Evolutionary conservation across 2,797 vertebrate genomes (phyloP), one percentile per base, ranked within the genome.

Genomic region (Smutsia gigantea): DNA sequence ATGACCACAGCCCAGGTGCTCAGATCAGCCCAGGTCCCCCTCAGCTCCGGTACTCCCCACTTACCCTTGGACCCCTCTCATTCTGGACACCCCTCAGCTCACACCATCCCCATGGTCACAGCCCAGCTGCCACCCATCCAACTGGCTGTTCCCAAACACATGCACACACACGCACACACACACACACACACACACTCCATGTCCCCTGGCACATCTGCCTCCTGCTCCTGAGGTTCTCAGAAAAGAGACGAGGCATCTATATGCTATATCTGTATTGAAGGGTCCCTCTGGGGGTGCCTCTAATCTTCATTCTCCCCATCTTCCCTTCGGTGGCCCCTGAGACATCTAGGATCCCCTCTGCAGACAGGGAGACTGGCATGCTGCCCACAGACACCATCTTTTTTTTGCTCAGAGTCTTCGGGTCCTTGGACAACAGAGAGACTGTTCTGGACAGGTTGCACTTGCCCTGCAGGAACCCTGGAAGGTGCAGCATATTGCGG

Each of bases 351-450:
- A 39, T 0, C 0, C 17, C 42, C 29, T 90, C 86, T 1, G 0
- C 0, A 14, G 10, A 29, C 12, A 8, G 0, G 7, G 66, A 13
- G 19, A 27, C 0, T 1, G 12, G 37, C 7, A 34, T 2, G 37
- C 77, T 93, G 82, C 64, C 55, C 1, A 0, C 0, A 0, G 95
- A 81, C 0, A 10, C 4, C 9, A 17, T 34, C 78, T 19, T 90
- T 8, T 64, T 94, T 2, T 69, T 5, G 0, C 7, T 85, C 4
- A 1, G 34, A 7, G 49, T 11, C 13, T 10, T 31, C n/a, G 39
- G 83, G 46, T 94, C 92, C 90, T 97, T 97, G n/a, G 95, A 94
- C 51, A 96, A 77, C 64, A 95, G 39, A 0, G 97, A 98, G 11
- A 92, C 87, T 0, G 79, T 66, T 53, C 29, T 55, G 2, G 96